phyloP scores from a whole-genome alignment of 2,888 invertebrate genomes.

The Limnephilus marmoratus region DNA sequence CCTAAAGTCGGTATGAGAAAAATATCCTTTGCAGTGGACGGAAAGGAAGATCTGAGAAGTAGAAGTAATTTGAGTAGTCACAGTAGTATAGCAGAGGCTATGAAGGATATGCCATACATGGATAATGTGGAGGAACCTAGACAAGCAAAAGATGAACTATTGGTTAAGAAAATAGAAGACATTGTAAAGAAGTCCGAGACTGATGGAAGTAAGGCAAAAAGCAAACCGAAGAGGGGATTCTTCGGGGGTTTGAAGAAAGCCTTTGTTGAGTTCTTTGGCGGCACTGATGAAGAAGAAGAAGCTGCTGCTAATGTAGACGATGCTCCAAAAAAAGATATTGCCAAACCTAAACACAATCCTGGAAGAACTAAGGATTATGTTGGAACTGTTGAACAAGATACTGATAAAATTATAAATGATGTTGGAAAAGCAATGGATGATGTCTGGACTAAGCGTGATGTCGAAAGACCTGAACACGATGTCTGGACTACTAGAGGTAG shows the following conservation, averaged over 20 bases:
- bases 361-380: not conserved
- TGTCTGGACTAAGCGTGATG: not conserved
- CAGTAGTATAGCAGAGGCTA: slow-evolving; percentile 62
- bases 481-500: too few relatives aligned
- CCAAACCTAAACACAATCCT: not conserved
- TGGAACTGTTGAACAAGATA: not conserved
- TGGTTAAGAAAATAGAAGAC: not conserved
- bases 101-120: slow-evolving; percentile 65
- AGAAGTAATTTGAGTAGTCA: slow-evolving; percentile 54
- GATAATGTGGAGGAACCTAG: slow-evolving; percentile 60
- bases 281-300: slow-evolving; percentile 18
- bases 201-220: not conserved
- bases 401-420: not conserved
- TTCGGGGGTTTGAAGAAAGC: slow-evolving; percentile 60
- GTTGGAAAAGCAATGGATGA: slow-evolving; percentile 15
- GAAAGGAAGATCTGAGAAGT: slow-evolving; percentile 35
- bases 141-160: not conserved
- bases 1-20: slow-evolving; percentile 51
- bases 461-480: not conserved
- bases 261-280: slow-evolving; percentile 58
- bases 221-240: slow-evolving; percentile 52
- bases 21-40: slow-evolving; percentile 63
- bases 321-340: slow-evolving; percentile 6
- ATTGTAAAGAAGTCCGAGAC: not conserved
- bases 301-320: not conserved